Conservation (phyloP, 2,113 vertebrate species). For the Nothocercus julius region DNA sequence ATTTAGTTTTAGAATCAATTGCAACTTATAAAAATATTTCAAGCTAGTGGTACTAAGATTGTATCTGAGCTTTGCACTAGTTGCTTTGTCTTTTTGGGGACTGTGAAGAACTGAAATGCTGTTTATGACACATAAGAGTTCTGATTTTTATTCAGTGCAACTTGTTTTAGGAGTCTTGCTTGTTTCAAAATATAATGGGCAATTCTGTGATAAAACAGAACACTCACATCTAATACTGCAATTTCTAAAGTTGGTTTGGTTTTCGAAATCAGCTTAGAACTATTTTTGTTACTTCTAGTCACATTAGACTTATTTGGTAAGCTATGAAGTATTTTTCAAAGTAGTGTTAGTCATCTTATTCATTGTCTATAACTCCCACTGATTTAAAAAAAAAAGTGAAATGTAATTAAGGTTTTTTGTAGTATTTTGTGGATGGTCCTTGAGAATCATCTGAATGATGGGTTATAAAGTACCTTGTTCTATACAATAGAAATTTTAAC, state of each 20-base stretch:
- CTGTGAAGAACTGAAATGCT: not conserved
- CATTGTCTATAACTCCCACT: not conserved
- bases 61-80: not conserved
- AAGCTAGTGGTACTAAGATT: not conserved
- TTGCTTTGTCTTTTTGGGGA: too few relatives aligned
- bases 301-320: too few relatives aligned
- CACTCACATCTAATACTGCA: too few relatives aligned
- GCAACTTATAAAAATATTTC: not conserved
- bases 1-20: not conserved
- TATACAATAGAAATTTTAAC: not conserved
- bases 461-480: not conserved
- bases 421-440: not conserved
- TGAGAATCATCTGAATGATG: not conserved
- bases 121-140: too few relatives aligned
- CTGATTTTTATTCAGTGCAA: too few relatives aligned
- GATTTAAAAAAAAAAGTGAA: not conserved
- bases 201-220: too few relatives aligned
- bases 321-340: too few relatives aligned
- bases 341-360: too few relatives aligned
- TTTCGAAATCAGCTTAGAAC: not conserved
- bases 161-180: not conserved
- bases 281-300: not conserved
- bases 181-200: not conserved
- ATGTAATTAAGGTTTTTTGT: not conserved
- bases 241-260: not conserved